Base-by-base conservation (phyloP, 2,113 vertebrate species). In the Blennius ocellaris region DNA sequence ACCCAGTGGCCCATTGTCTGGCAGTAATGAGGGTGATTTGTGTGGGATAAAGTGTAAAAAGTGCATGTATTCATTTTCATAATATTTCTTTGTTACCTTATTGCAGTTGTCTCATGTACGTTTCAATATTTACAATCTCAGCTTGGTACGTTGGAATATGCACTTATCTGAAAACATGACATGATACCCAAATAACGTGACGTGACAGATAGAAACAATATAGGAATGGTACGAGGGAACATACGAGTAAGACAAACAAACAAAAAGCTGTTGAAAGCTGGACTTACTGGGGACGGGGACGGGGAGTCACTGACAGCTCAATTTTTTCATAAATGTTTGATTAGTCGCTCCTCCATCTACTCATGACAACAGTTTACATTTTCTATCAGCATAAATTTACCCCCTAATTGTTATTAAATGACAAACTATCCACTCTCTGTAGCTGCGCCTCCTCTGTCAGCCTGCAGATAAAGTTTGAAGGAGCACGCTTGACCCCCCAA, bases 381-480 rank as follows among this genome's bases (percentile, higher is more conserved):
- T 65, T 50, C 51, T 47, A 63, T 82, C 65, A 71, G 59, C 50
- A 60, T 64, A 64, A 56, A 65, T 76, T 57, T 45, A 3, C 44
- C 52, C 12, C 16, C 43, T 78, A 82, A 89, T 83, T 81, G 70
- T 72, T 78, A 58, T 39, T 58, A 52, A 77, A 59, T 80, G 72
- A 85, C 81, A 55, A 66, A 73, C 73, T 66, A 55, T 43, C 73
- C 71, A 14, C 41, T 56, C 21, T 44, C 51, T 15, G n/a, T 78
- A 55, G 21, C 48, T 37, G 64, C 5, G 1, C 21, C 62, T 5
- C 75, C 63, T 78, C 71, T 65, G 66, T 79, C 70, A 83, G 65
- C 45, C 83, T 5, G 51, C 14, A 80, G 82, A 83, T 82, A 75
- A 72, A 69, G 55, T 85, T 83, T 90, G 82, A 85, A 74, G 71